Percentiles rank a stretch among this genome's conserved stretches.
These are phyloP conservation scores for Morone chrysops DNA, from an alignment of 2,113 vertebrate genomes.

Conservation along the genomic window DNA sequence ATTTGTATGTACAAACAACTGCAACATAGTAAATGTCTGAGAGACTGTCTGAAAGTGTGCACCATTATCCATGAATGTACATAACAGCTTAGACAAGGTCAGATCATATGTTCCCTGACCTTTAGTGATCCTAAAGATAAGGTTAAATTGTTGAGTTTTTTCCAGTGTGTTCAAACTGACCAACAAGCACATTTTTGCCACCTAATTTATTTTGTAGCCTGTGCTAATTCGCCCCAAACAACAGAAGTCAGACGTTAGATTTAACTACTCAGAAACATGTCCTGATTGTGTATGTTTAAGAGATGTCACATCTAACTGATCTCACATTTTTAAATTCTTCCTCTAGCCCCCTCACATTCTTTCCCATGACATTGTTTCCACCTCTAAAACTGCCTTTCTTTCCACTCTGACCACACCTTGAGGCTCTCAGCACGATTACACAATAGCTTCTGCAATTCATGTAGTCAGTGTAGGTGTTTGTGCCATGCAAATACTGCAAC, in stretches of 20 bases:
- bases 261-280: background rate
- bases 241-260: background rate
- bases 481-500: conserved; percentile 31
- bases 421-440: conserved; percentile 6
- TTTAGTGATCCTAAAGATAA: background rate
- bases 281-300: background rate
- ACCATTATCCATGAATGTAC: background rate
- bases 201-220: background rate
- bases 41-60: background rate
- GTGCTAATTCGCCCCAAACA: background rate
- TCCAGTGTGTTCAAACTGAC: background rate
- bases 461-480: conserved; percentile 10
- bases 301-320: background rate
- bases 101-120: background rate
- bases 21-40: background rate
- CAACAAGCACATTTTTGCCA: background rate
- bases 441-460: conserved; percentile 16
- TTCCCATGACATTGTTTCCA: background rate
- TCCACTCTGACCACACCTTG: conserved; percentile 1
- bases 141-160: background rate
- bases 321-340: too few relatives aligned
- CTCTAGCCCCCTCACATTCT: background rate
- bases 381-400: background rate
- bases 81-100: background rate
- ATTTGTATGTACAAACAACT: background rate